Evolutionary conservation across 2,113 vertebrate genomes (phyloP).

Genomic region (Hydrochoerus hydrochaeris): DNA sequence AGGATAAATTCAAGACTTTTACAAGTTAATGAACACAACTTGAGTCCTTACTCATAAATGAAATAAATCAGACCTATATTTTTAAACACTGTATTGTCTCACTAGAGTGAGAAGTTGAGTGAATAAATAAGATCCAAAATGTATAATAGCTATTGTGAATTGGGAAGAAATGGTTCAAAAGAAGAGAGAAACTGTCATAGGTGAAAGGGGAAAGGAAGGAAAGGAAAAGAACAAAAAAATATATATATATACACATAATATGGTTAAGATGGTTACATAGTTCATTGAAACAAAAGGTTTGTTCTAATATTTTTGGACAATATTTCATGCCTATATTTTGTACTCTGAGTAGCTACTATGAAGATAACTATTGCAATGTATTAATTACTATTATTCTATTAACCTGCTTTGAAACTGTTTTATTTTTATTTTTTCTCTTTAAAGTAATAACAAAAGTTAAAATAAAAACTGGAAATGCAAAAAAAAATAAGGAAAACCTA

Average conservation of each 20-base stretch:
- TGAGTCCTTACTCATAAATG: no score
- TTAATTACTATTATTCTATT: not conserved
- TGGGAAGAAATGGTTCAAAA: not conserved
- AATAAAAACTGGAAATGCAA: no score
- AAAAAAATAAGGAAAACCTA: not conserved
- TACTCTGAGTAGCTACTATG: not conserved
- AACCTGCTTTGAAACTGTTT: not conserved
- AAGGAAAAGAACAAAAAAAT: not conserved
- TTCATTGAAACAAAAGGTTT: not conserved
- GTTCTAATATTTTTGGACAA: not conserved
- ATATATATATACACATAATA: not conserved
- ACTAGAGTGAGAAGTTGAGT: no score
- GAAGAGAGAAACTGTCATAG: not conserved
- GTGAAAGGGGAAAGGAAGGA: no score
- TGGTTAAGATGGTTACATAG: not conserved
- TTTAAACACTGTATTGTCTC: no score
- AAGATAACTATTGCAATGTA: not conserved
- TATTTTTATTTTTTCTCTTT: not conserved
- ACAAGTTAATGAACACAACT: no score
- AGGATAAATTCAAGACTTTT: no score
- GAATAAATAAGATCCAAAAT: no score
- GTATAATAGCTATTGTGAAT: not conserved
- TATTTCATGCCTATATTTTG: not conserved
- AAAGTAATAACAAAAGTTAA: not conserved
- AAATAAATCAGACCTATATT: no score